These are phyloP conservation scores for Oxygymnocypris stewartii DNA, from an alignment of 2,113 vertebrate genomes.

Conservation along the genomic window DNA sequence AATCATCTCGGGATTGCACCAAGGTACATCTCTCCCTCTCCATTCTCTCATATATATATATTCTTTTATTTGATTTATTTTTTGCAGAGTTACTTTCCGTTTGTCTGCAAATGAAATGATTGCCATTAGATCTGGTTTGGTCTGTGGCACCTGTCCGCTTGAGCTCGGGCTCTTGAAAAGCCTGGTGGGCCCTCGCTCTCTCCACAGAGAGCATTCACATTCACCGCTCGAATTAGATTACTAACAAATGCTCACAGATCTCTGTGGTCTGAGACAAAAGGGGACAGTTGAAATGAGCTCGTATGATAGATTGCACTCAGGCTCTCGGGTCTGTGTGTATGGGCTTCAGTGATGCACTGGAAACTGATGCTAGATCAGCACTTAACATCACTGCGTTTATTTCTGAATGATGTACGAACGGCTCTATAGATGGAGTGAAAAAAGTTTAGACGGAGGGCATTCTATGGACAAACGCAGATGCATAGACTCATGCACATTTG, in stretches of 20 bases:
- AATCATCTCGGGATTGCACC: slow-evolving; percentile 89
- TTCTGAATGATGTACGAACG: not conserved
- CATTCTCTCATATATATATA: slow-evolving; percentile 25
- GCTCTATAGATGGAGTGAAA: not conserved
- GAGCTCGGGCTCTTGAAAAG: slow-evolving; percentile 58
- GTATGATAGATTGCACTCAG: slow-evolving; percentile 42
- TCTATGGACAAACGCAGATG: not conserved
- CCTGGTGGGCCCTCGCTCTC: slow-evolving; percentile 55
- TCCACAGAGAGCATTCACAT: slow-evolving; percentile 48
- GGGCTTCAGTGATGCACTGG: not conserved
- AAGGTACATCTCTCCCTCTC: slow-evolving; percentile 78
- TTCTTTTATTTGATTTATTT: slow-evolving; percentile 70
- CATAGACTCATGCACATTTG: not conserved
- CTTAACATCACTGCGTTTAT: not conserved
- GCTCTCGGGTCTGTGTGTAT: slow-evolving; percentile 11
- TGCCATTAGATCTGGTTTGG: slow-evolving; percentile 72
- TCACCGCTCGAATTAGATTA: slow-evolving; percentile 66
- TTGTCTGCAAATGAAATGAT: slow-evolving; percentile 77
- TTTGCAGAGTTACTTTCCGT: slow-evolving; percentile 57
- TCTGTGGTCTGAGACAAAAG: slow-evolving; percentile 43
- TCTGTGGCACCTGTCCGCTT: slow-evolving; percentile 47
- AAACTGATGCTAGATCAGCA: not conserved
- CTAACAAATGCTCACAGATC: slow-evolving; percentile 56
- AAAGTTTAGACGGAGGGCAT: not conserved
- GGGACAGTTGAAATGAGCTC: slow-evolving; percentile 37